Conservation (phyloP, 2,888 invertebrate species). For the Syrphus vitripennis region DNA sequence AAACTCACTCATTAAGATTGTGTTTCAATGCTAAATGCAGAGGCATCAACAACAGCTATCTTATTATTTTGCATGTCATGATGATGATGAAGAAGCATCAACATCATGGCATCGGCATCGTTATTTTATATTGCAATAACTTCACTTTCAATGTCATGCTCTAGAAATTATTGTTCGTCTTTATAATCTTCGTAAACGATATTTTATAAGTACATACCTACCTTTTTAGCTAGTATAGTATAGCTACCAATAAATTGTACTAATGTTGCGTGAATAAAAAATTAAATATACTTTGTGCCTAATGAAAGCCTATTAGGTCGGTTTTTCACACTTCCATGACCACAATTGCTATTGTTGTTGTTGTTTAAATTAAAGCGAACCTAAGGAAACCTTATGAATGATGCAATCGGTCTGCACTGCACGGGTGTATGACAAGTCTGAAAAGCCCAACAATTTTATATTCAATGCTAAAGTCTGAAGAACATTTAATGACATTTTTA, state of each 20-base stretch:
- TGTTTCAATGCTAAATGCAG: constrained; percentile 22
- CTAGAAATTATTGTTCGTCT: constrained; percentile 32
- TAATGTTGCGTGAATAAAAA: constrained; percentile 26
- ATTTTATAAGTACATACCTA: not conserved
- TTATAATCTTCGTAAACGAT: not conserved
- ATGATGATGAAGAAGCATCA: constrained; percentile 5
- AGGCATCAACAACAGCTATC: constrained; percentile 15
- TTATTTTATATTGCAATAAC: not conserved
- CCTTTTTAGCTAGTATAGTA: too few relatives aligned
- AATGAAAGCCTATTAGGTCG: not conserved
- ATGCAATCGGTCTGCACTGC: not conserved
- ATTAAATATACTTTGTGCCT: not conserved
- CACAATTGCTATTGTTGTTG: not conserved
- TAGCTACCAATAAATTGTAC: not conserved
- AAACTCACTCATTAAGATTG: constrained; percentile 20
- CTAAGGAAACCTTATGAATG: not conserved
- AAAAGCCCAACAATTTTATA: not conserved
- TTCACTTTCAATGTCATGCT: constrained; percentile 64
- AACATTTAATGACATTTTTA: not conserved
- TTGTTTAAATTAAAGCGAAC: not conserved
- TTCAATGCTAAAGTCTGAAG: not conserved
- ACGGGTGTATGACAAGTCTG: not conserved
- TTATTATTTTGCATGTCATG: constrained; percentile 17
- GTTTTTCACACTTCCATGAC: constrained; percentile 2
- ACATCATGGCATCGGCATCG: not conserved